Conservation (phyloP, 2,888 invertebrate species). For the Stenchaetothrips biformis region DNA sequence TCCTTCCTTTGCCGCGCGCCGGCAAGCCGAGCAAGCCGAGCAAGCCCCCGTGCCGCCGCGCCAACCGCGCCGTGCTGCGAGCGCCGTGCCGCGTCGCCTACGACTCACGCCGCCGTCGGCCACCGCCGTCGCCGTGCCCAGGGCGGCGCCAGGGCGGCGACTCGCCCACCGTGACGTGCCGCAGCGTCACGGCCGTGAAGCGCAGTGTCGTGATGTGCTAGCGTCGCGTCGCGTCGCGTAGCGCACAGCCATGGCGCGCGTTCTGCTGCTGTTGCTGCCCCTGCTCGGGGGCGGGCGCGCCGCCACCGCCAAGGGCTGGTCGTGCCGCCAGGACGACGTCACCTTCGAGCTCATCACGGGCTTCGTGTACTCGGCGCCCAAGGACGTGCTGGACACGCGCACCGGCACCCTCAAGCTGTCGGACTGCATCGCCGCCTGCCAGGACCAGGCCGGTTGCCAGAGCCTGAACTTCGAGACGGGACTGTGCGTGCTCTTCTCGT, state of each 20-base stretch:
- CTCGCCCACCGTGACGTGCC: too few relatives aligned
- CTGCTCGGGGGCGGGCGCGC: background rate
- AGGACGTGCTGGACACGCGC: constrained; percentile 17
- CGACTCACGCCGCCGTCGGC: background rate
- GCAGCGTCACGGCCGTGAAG: too few relatives aligned
- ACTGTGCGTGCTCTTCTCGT: constrained; percentile 45
- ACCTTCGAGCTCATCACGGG: constrained; percentile 35
- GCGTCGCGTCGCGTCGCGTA: too few relatives aligned
- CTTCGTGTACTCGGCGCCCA: constrained; percentile 33
- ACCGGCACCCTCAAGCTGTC: constrained; percentile 43
- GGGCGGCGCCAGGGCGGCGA: background rate
- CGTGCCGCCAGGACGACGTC: constrained; percentile 30
- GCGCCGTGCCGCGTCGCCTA: background rate
- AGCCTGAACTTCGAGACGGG: constrained; percentile 47
- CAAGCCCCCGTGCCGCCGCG: too few relatives aligned
- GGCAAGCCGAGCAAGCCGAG: background rate
- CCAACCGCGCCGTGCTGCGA: background rate
- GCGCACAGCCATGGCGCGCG: too few relatives aligned
- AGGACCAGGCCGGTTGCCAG: constrained; percentile 41
- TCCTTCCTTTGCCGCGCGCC: background rate
- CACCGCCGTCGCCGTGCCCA: background rate
- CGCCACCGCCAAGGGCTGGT: background rate
- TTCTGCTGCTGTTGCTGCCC: background rate
- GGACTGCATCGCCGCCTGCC: constrained; percentile 44
- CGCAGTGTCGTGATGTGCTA: too few relatives aligned